Conservation (phyloP, 92 coral and sea anemone species). For the Bergia sp. region DNA sequence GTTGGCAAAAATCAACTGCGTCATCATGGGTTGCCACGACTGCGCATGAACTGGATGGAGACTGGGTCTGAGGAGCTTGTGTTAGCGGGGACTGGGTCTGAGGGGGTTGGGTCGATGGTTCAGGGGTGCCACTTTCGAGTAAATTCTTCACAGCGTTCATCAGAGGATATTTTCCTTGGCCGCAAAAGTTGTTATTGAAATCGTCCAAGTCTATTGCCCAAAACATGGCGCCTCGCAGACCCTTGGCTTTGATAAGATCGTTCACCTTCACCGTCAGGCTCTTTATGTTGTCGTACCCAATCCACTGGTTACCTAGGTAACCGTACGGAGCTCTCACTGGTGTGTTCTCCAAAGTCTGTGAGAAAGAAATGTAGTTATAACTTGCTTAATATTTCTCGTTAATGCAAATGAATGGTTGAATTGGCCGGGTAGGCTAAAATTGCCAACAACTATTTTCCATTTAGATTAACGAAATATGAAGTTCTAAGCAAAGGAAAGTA, state of each 20-base stretch:
- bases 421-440: neutral
- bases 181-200: conserved; percentile 63
- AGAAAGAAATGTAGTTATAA: neutral
- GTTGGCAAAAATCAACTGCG: conserved; percentile 11
- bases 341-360: conserved; percentile 22
- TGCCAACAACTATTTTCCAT: too few relatives aligned
- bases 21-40: neutral
- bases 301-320: conserved; percentile 74
- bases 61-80: conserved; percentile 2
- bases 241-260: conserved; percentile 60
- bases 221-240: conserved; percentile 79
- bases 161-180: conserved; percentile 70
- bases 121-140: conserved; percentile 39
- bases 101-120: neutral
- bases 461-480: neutral
- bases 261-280: conserved; percentile 72
- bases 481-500: neutral
- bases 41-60: neutral
- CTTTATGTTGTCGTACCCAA: conserved; percentile 70
- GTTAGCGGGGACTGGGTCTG: neutral
- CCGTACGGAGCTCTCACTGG: conserved; percentile 79
- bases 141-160: conserved; percentile 70
- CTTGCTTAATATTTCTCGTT: neutral
- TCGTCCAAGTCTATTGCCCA: conserved; percentile 88
- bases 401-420: neutral